phyloP scores from a whole-genome alignment of 2,888 invertebrate genomes.

The Anthrax anthrax region DNA sequence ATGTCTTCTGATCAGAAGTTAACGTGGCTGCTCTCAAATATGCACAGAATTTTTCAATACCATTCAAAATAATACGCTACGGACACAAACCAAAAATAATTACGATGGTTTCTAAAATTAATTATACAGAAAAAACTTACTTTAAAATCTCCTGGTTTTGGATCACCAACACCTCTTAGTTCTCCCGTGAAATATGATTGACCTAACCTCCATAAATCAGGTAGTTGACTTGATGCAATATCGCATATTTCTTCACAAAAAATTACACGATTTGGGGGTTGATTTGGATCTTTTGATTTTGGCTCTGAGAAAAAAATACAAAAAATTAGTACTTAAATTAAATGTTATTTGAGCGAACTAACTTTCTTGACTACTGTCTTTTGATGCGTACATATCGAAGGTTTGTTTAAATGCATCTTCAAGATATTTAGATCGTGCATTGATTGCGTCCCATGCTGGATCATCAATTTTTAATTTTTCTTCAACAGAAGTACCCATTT shows the following conservation, averaged over 20 bases:
- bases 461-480: constrained; percentile 47
- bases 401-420: constrained; percentile 30
- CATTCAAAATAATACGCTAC: constrained; percentile 63
- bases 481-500: constrained; percentile 23
- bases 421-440: constrained; percentile 67
- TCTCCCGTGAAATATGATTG: constrained; percentile 87
- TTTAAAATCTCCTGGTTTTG: constrained; percentile 65
- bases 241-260: constrained; percentile 70
- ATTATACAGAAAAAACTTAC: constrained; percentile 30
- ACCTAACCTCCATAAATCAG: constrained; percentile 91
- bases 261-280: constrained; percentile 49
- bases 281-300: constrained; percentile 20
- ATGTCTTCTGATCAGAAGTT: constrained; percentile 43
- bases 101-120: too few relatives aligned
- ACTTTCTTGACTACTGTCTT: constrained; percentile 27
- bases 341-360: background rate
- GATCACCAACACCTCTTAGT: constrained; percentile 58
- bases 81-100: constrained; percentile 10
- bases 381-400: constrained; percentile 28
- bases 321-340: background rate
- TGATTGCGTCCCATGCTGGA: constrained; percentile 93
- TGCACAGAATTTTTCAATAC: constrained; percentile 59
- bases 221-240: constrained; percentile 59
- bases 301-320: constrained; percentile 15
- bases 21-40: constrained; percentile 60